Evolutionary conservation across 1,140 invertebrate genomes (phyloP), one percentile per base, ranked within the genome.

Genomic region (Coenobita brevimanus): DNA sequence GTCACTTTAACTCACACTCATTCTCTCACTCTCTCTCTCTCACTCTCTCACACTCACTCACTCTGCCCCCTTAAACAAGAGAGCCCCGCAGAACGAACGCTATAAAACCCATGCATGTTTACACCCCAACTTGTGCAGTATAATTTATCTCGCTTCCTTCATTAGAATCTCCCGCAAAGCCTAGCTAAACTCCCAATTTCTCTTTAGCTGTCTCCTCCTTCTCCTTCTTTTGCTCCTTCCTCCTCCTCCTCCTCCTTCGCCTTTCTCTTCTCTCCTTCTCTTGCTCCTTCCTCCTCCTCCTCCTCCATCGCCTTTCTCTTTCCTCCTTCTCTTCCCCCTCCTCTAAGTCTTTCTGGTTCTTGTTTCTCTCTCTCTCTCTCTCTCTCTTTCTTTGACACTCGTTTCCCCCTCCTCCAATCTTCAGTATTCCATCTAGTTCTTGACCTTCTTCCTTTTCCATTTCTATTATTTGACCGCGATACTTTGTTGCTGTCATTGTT

Each of bases 31-130:
- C 30, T 21, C 33, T 38, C 78, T 30, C 78, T 30, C 50, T 6
- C 57, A n/a, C 78, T 6, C 78, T 21, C 78, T 30, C 78, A n/a
- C 78, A 38, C 57, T 13, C 78, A 62, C 54, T 30, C 57, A 43
- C 43, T 1, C 57, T 36, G 21, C 15, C 17, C 13, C 13, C 27
- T 38, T 36, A 64, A 81, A 60, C 54, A 15, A 62, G 27, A n/a
- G 27, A 62, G 17, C 21, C 3, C 27, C 54, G 30, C 38, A 15
- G 46, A 54, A 62, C 38, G 41, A 67, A 82, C 21, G 41, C 80
- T 82, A 24, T 82, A 82, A 82, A 82, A 82, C 30, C 36, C 62
- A 4, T 69, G 41, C 62, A 50, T 82, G 80, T 82, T 82, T 82
- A 82, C 41, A 46, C 67, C 80, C 36, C 41, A 67, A 82, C 38